Percentiles rank a stretch among this genome's conserved stretches.
These are phyloP conservation scores for Dreissena rostriformis DNA, from an alignment of 1,140 invertebrate species.

Conservation along the genomic window DNA sequence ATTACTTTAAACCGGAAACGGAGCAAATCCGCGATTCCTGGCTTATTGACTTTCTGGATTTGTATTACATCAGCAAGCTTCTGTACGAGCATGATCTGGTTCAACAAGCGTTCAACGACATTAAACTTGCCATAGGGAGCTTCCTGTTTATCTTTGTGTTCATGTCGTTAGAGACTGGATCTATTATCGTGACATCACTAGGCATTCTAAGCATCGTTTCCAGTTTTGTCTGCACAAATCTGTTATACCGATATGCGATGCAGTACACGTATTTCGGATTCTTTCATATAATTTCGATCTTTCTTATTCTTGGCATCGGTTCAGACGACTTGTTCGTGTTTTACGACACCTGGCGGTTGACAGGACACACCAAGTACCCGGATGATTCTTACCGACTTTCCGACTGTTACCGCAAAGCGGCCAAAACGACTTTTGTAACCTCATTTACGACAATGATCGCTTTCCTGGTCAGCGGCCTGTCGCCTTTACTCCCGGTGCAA, in stretches of 20 bases:
- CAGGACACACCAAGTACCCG: constrained; percentile 58
- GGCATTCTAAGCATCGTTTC: constrained; percentile 67
- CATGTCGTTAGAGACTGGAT: constrained; percentile 58
- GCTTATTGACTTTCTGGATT: constrained; percentile 30
- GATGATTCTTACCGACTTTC: constrained; percentile 71
- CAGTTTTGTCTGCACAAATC: constrained; percentile 71
- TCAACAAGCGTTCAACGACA: constrained; percentile 53
- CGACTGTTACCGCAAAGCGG: constrained; percentile 71
- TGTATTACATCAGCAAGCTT: constrained; percentile 51
- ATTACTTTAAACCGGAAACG: constrained; percentile 45
- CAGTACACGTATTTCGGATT: constrained; percentile 74
- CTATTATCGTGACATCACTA: constrained; percentile 47
- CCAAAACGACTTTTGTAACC: constrained; percentile 73
- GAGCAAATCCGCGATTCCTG: constrained; percentile 29
- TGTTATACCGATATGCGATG: constrained; percentile 71
- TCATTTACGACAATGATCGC: constrained; percentile 76
- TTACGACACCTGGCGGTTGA: constrained; percentile 73
- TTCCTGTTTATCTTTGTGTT: constrained; percentile 61
- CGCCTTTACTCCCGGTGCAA: constrained; percentile 69
- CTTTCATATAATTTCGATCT: constrained; percentile 74
- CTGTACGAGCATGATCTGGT: constrained; percentile 50
- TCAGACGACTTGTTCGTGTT: constrained; percentile 77
- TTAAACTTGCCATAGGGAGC: constrained; percentile 60
- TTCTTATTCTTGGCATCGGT: constrained; percentile 77
- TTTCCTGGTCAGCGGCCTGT: constrained; percentile 70